Evolutionary conservation across 1,140 invertebrate species (phyloP).

Genomic region (Drosophila nigrodunni): DNA sequence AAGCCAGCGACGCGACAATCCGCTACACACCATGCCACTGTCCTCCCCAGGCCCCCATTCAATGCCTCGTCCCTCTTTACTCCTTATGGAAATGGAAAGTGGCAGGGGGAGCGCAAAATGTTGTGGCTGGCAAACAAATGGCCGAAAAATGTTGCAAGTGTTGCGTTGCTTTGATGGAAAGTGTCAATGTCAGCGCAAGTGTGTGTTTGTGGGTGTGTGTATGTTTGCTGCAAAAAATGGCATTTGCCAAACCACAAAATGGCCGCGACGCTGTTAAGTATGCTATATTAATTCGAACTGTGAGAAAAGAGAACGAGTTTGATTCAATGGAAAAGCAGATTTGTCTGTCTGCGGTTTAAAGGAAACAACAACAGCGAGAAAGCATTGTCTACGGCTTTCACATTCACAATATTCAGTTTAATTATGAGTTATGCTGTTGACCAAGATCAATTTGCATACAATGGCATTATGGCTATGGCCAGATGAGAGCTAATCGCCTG

Average conservation of each 20-base stretch:
- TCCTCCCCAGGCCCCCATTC: not conserved
- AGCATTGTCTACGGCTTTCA: conserved; percentile 14
- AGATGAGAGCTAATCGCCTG: conserved; percentile 39
- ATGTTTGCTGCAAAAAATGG: conserved; percentile 15
- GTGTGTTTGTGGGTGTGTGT: not conserved
- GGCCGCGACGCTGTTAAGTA: conserved; percentile 63
- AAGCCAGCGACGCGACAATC: conserved; percentile 57
- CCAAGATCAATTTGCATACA: conserved; percentile 20
- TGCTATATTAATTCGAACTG: conserved; percentile 80
- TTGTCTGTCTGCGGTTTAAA: conserved; percentile 64
- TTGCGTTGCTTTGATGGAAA: conserved; percentile 66
- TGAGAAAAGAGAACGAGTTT: conserved; percentile 34
- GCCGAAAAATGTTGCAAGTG: conserved; percentile 65
- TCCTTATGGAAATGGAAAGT: conserved; percentile 2
- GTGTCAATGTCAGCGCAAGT: conserved; percentile 54
- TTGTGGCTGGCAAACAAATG: conserved; percentile 66
- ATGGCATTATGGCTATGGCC: not conserved
- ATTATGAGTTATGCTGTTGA: conserved; percentile 25
- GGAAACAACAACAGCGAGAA: not conserved
- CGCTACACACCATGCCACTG: not conserved
- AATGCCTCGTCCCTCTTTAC: not conserved
- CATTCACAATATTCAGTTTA: conserved; percentile 31
- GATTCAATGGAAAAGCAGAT: conserved; percentile 22
- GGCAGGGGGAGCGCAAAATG: conserved; percentile 1
- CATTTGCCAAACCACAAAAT: conserved; percentile 63